Evolutionary conservation across 2,113 vertebrate genomes (phyloP).

Genomic region (Pseudorhombus dupliciocellatus): DNA sequence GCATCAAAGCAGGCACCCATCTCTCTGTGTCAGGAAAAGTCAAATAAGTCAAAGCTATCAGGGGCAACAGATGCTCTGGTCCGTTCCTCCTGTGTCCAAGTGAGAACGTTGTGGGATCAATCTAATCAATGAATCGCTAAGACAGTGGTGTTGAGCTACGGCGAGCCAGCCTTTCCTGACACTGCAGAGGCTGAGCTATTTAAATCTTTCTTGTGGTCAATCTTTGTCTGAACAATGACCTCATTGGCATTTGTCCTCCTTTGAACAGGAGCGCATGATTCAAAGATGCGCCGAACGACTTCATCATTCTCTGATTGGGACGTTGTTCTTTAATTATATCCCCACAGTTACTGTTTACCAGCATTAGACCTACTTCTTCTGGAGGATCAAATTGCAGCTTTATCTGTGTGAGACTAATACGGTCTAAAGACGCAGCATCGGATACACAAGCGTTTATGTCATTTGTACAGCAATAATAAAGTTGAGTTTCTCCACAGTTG

Average conservation of each 20-base stretch:
- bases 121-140: constrained; percentile 63
- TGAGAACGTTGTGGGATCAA: constrained; percentile 47
- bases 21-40: constrained; percentile 75
- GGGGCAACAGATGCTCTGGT: constrained; percentile 72
- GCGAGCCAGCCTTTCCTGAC: constrained; percentile 16
- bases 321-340: too few relatives aligned
- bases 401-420: too few relatives aligned
- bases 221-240: constrained; percentile 18
- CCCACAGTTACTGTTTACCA: too few relatives aligned
- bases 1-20: constrained; percentile 47
- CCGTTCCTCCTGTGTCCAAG: constrained; percentile 25
- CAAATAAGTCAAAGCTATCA: constrained; percentile 81
- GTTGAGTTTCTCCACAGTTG: not conserved
- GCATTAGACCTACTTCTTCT: too few relatives aligned
- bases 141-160: constrained; percentile 38
- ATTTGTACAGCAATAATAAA: not conserved
- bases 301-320: too few relatives aligned
- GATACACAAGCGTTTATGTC: too few relatives aligned
- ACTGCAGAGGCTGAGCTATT: not conserved
- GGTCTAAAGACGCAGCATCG: too few relatives aligned
- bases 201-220: not conserved
- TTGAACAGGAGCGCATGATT: not conserved
- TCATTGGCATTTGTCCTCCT: constrained; percentile 1
- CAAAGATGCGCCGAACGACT: not conserved
- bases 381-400: too few relatives aligned